Evolutionary conservation across 2,888 invertebrate species (phyloP).

Genomic region (Sipunculus nudus): DNA sequence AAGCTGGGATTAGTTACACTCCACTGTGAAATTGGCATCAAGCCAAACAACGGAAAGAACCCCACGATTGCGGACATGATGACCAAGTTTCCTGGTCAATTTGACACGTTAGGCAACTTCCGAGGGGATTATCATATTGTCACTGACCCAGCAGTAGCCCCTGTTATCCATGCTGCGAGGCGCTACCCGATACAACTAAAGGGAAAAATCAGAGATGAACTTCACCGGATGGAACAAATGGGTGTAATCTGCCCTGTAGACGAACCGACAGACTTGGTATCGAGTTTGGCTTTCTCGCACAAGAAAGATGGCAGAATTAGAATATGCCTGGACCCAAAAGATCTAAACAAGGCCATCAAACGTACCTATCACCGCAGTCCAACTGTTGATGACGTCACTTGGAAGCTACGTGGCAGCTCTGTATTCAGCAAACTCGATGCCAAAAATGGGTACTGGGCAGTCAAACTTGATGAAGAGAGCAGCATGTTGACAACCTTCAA

Average conservation of each 20-base stretch:
- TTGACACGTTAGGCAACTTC: too few species aligned
- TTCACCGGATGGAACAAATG: slow-evolving; percentile 12
- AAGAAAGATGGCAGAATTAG: slow-evolving; percentile 15
- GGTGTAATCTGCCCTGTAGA: slow-evolving; percentile 5
- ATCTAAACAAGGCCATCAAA: slow-evolving; percentile 21
- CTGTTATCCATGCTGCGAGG: too few species aligned
- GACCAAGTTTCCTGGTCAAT: too few species aligned
- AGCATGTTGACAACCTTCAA: slow-evolving; percentile 18
- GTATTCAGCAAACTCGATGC: slow-evolving; percentile 28
- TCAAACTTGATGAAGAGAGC: slow-evolving; percentile 11
- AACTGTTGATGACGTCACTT: slow-evolving; percentile 25
- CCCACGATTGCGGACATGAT: too few species aligned
- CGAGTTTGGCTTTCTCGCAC: slow-evolving; percentile 8
- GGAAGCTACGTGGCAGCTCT: slow-evolving; percentile 16
- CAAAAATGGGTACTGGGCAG: slow-evolving; percentile 30
- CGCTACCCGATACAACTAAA: slow-evolving; percentile 9
- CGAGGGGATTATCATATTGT: too few species aligned
- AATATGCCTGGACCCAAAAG: slow-evolving; percentile 26
- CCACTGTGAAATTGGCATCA: too few species aligned
- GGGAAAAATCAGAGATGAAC: slow-evolving; percentile 2
- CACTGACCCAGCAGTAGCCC: too few species aligned
- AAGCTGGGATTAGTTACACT: too few species aligned
- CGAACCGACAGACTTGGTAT: slow-evolving; percentile 21
- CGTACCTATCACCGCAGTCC: slow-evolving; percentile 13
- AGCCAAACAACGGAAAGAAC: too few species aligned